A percentile compares a stretch with the other conserved stretches of the same genome.
Conservation (phyloP, 2,888 invertebrate genomes). For the Dryadula phaetusa region DNA sequence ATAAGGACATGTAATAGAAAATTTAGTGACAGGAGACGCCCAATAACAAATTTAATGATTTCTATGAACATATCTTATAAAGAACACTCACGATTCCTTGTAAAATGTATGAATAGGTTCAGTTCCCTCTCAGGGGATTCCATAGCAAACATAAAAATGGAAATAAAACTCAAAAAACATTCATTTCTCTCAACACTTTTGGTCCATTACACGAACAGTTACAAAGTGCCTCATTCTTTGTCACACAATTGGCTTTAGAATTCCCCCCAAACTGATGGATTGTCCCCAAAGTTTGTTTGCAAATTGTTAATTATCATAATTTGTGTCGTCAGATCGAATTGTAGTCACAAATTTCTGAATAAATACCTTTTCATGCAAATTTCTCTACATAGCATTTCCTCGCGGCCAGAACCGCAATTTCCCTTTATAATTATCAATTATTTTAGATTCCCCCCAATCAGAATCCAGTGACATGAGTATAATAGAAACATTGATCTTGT, state of each 20-base stretch:
- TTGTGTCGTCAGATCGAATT: slow-evolving; percentile 51
- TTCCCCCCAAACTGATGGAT: slow-evolving; percentile 69
- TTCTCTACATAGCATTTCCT: neutral
- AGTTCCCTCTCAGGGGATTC: too few species aligned
- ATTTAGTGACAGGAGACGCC: too few species aligned
- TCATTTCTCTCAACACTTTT: slow-evolving; percentile 19
- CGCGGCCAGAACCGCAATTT: neutral
- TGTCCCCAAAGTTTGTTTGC: slow-evolving; percentile 67
- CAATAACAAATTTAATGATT: too few species aligned
- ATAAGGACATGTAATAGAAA: too few species aligned
- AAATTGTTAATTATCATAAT: slow-evolving; percentile 78
- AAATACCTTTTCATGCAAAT: slow-evolving; percentile 25
- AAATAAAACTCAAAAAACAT: slow-evolving; percentile 23
- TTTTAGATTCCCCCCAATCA: neutral
- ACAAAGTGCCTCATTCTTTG: slow-evolving; percentile 45
- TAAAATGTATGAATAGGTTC: too few species aligned
- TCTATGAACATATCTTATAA: too few species aligned
- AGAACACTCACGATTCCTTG: too few species aligned
- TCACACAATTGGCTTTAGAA: slow-evolving; percentile 68
- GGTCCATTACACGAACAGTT: slow-evolving; percentile 37
- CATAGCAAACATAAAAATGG: neutral
- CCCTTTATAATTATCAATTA: slow-evolving; percentile 9
- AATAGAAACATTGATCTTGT: neutral
- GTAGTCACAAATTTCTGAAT: slow-evolving; percentile 38
- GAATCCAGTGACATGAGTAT: neutral